phyloP scores from a whole-genome alignment of 2,113 vertebrate species.

The Mesitornis unicolor region DNA sequence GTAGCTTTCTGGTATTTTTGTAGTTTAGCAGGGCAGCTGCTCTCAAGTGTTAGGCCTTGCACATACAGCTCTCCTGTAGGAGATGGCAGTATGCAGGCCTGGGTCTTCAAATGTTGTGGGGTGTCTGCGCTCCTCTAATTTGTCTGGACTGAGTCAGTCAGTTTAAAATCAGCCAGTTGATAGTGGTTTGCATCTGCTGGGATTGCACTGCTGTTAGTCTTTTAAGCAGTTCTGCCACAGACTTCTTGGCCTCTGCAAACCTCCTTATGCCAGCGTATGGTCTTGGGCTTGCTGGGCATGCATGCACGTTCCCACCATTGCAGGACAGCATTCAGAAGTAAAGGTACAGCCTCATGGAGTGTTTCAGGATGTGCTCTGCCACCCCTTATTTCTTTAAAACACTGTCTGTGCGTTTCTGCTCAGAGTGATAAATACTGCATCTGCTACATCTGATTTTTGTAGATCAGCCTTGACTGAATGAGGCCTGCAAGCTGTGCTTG shows the following conservation, averaged over 20 bases:
- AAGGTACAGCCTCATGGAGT: background rate
- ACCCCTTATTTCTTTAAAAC: background rate
- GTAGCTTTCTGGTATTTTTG: background rate
- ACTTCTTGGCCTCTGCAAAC: background rate
- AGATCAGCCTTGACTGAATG: background rate
- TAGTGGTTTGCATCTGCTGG: background rate
- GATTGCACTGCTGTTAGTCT: background rate
- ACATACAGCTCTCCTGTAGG: background rate
- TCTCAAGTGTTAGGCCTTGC: background rate
- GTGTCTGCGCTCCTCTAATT: background rate
- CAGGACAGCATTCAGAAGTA: accelerated
- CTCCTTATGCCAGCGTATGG: background rate
- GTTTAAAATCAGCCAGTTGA: background rate
- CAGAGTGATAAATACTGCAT: background rate
- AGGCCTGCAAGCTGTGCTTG: background rate
- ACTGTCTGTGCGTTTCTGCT: background rate
- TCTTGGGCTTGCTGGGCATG: background rate
- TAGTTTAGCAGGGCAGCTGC: background rate
- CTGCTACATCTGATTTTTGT: background rate
- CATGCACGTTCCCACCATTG: background rate
- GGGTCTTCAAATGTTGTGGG: accelerated
- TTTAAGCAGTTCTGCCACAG: background rate
- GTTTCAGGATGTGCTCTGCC: background rate
- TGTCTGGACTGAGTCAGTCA: accelerated
- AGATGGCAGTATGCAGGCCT: background rate